Evolutionary conservation across 23 tunicate genomes (phyloP).

Genomic region (Botrylloides violaceus): DNA sequence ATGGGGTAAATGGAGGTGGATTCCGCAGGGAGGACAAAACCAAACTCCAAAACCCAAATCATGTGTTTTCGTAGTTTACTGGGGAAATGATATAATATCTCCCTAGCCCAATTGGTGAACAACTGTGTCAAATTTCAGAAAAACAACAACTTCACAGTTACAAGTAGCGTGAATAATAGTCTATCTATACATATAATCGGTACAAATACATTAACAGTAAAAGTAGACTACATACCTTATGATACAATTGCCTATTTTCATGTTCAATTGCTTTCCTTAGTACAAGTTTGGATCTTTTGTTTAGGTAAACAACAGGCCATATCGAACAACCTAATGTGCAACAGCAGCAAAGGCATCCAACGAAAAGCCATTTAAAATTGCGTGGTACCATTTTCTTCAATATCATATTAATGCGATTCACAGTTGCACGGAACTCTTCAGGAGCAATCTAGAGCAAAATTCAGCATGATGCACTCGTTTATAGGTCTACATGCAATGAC

Average conservation of each 20-base stretch:
- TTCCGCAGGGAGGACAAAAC: no score
- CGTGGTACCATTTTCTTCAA: conserved; percentile 54
- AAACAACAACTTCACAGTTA: neutral
- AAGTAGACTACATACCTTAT: conserved; percentile 39
- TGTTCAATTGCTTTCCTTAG: conserved; percentile 71
- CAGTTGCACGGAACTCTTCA: conserved; percentile 64
- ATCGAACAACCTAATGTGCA: conserved; percentile 83
- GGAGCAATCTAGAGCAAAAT: conserved; percentile 85
- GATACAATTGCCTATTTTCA: conserved; percentile 86
- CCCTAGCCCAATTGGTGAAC: no score
- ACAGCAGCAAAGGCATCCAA: conserved; percentile 91
- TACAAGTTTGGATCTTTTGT: conserved; percentile 50
- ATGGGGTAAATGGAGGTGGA: no score
- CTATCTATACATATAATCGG: no score
- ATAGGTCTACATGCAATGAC: no score
- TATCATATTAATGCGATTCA: conserved; percentile 54
- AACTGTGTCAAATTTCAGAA: conserved; percentile 9
- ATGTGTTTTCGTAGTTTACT: no score
- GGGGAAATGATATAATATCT: no score
- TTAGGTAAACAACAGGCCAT: conserved; percentile 80
- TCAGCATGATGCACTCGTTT: no score
- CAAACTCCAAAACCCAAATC: no score
- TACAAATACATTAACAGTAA: neutral
- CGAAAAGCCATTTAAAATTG: conserved; percentile 57
- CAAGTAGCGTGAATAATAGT: neutral